Evolutionary conservation across 2,888 invertebrate species (phyloP).

Genomic region (Zygothrica quintamaculata): DNA sequence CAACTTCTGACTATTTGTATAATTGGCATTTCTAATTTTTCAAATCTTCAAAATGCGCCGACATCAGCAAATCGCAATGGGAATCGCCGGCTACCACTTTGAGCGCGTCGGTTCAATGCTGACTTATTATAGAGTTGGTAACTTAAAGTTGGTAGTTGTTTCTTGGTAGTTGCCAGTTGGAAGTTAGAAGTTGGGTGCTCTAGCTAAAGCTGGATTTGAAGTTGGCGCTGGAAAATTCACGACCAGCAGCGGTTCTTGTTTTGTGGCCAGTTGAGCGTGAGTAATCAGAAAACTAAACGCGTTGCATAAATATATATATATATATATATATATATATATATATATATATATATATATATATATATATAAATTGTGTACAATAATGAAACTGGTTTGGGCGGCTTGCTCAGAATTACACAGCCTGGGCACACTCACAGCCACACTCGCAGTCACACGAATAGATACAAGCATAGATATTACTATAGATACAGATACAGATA

Average conservation of each 20-base stretch:
- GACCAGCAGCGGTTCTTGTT: conserved; percentile 63
- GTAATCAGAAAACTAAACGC: conserved; percentile 79
- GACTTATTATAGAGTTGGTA: conserved; percentile 63
- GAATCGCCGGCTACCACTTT: conserved; percentile 45
- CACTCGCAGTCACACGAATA: neutral
- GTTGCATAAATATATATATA: conserved; percentile 74
- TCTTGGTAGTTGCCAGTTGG: too few relatives aligned
- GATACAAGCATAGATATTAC: conserved; percentile 19
- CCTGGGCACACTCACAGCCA: conserved; percentile 18
- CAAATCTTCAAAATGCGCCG: conserved; percentile 63
- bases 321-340: conserved; percentile 5
- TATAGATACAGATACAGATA: conserved; percentile 4
- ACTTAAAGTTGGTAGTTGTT: conserved; percentile 16
- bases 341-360: conserved; percentile 30
- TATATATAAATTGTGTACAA: conserved; percentile 43
- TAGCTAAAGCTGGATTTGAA: conserved; percentile 8
- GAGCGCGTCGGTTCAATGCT: too few relatives aligned
- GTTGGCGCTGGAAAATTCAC: conserved; percentile 59
- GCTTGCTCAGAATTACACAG: conserved; percentile 57
- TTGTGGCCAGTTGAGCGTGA: conserved; percentile 70
- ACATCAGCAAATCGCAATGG: conserved; percentile 47
- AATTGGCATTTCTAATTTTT: conserved; percentile 80
- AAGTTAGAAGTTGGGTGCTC: conserved; percentile 2
- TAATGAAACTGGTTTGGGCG: conserved; percentile 77
- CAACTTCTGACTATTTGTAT: conserved; percentile 77